These are phyloP conservation scores for Epinotia demarniana DNA, from an alignment of 2,888 invertebrate species.

Conservation along the genomic window DNA sequence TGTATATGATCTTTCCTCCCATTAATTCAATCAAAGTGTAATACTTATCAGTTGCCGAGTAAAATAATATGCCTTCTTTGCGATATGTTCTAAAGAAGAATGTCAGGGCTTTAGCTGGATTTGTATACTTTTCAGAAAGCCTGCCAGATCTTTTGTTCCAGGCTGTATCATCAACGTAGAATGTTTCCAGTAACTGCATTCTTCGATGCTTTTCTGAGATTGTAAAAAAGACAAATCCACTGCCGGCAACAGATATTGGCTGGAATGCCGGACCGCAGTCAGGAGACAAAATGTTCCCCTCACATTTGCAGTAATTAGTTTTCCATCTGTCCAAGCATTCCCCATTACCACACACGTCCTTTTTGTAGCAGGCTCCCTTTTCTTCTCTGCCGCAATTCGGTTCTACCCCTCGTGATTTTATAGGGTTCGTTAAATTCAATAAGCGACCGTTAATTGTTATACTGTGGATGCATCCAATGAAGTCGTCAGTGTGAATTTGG, in stretches of 20 bases:
- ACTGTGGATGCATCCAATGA: conserved; percentile 97
- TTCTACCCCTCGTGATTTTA: conserved; percentile 89
- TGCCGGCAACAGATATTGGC: conserved; percentile 91
- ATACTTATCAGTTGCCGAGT: conserved; percentile 94
- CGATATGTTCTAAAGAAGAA: conserved; percentile 92
- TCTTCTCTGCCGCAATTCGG: conserved; percentile 90
- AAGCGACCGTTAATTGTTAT: conserved; percentile 94
- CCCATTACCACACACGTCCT: conserved; percentile 84
- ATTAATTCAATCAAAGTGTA: conserved; percentile 92
- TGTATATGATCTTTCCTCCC: conserved; percentile 91
- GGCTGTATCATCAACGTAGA: conserved; percentile 89
- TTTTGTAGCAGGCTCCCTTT: conserved; percentile 86
- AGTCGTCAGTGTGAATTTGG: conserved; percentile 95
- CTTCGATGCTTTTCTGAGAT: conserved; percentile 93
- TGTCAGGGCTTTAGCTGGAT: conserved; percentile 89
- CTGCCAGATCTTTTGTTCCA: conserved; percentile 84
- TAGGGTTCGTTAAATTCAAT: conserved; percentile 91
- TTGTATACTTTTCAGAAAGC: conserved; percentile 62
- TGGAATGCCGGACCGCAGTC: conserved; percentile 92
- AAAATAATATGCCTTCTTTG: conserved; percentile 92
- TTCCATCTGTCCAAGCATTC: conserved; percentile 95
- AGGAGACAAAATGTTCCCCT: conserved; percentile 88
- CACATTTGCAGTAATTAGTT: conserved; percentile 88
- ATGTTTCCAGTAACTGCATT: conserved; percentile 92
- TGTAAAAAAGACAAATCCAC: conserved; percentile 90